Conservation (phyloP, 2,113 vertebrate genomes). For the Amazona vittata region DNA sequence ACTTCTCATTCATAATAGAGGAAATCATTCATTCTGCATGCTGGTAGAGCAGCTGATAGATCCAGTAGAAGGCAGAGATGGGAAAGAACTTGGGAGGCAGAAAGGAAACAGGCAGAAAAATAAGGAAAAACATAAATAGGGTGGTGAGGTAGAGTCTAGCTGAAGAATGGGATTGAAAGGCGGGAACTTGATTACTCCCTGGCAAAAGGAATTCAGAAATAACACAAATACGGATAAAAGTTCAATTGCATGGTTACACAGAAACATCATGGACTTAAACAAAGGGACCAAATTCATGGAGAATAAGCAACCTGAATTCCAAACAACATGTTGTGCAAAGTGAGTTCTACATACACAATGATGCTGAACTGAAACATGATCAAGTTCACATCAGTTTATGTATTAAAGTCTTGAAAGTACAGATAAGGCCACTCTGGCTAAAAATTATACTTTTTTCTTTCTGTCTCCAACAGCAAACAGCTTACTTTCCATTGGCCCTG, state of each 20-base stretch:
- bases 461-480: neutral
- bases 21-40: neutral
- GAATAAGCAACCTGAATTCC: neutral
- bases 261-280: neutral
- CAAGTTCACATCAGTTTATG: neutral
- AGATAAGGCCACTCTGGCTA: neutral
- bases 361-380: neutral
- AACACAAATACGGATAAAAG: neutral
- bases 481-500: neutral
- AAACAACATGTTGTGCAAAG: neutral
- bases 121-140: neutral
- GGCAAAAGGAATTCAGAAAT: neutral
- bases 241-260: rapidly evolving
- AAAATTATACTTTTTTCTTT: neutral
- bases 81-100: neutral
- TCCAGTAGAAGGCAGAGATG: neutral
- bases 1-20: neutral
- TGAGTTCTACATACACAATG: neutral
- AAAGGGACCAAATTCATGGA: neutral
- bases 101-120: neutral
- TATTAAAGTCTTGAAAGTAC: neutral
- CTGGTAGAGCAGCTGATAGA: neutral
- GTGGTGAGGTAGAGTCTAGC: neutral
- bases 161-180: neutral
- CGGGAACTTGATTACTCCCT: neutral